phyloP scores from a whole-genome alignment of 2,113 vertebrate genomes.

The Hypomesus transpacificus region DNA sequence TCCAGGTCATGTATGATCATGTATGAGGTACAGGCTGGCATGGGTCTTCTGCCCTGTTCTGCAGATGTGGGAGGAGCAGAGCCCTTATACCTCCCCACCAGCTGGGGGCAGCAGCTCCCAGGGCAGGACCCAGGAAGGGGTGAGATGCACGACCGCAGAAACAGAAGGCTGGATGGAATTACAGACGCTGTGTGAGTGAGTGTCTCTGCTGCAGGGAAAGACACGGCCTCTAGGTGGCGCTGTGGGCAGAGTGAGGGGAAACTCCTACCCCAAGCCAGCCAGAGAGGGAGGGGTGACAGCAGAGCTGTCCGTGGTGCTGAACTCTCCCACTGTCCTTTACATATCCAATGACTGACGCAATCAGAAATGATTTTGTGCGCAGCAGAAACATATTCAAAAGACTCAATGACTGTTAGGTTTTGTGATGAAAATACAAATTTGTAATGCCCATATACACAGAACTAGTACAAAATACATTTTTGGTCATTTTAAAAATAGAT shows the following conservation, averaged over 20 bases:
- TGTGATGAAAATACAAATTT: constrained; percentile 43
- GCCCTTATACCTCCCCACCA: too few species aligned
- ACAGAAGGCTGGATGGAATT: too few species aligned
- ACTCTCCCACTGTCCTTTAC: constrained; percentile 48
- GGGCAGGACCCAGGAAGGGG: too few species aligned
- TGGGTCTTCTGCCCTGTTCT: too few species aligned
- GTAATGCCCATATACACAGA: constrained; percentile 45
- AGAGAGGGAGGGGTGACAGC: constrained; percentile 43
- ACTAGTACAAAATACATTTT: constrained; percentile 56
- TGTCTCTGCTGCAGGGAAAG: constrained; percentile 25
- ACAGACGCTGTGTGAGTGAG: background rate
- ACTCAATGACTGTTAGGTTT: constrained; percentile 51
- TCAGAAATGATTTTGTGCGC: too few species aligned
- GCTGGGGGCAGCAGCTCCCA: too few species aligned
- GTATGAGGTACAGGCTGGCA: too few species aligned
- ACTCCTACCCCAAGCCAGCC: constrained; percentile 19
- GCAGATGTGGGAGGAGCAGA: too few species aligned
- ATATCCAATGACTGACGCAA: background rate
- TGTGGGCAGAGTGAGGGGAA: constrained; percentile 30
- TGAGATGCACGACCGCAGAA: too few species aligned
- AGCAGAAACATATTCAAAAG: constrained; percentile 18
- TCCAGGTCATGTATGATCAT: too few species aligned
- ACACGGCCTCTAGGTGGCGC: constrained; percentile 39
- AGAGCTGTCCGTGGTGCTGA: constrained; percentile 77
- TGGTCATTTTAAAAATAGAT: constrained; percentile 74